These are phyloP conservation scores for Coregonus sp. DNA, from an alignment of 2,797 vertebrate genomes.

Conservation along the genomic window DNA sequence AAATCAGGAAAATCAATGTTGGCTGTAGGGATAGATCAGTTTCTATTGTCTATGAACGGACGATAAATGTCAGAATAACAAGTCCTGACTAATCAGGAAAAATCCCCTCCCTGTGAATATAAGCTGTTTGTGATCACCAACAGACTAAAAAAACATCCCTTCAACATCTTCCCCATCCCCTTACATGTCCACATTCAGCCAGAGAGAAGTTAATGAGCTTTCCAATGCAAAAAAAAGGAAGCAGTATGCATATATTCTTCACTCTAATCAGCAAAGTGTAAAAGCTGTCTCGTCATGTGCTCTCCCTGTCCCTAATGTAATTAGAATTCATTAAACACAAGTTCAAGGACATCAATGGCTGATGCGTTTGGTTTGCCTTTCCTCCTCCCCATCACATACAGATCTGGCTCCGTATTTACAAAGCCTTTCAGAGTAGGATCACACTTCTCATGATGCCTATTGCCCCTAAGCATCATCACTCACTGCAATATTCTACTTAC, in stretches of 20 bases:
- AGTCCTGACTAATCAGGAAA: neutral
- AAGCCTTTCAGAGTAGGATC: neutral
- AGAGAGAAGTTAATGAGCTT: conserved; percentile 62
- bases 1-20: neutral
- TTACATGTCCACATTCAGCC: conserved; percentile 10
- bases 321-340: conserved; percentile 73
- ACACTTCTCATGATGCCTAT: no score
- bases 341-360: conserved; percentile 65
- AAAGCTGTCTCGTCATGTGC: conserved; percentile 58
- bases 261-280: conserved; percentile 69
- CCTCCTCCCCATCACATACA: conserved; percentile 19
- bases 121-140: conserved; percentile 37
- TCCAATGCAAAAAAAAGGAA: conserved; percentile 42
- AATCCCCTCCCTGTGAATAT: conserved; percentile 7
- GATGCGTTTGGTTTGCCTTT: neutral
- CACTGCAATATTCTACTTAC: no score
- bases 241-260: conserved; percentile 55
- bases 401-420: conserved; percentile 11
- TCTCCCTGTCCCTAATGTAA: conserved; percentile 62
- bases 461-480: no score
- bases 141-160: conserved; percentile 43
- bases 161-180: conserved; percentile 29
- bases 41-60: neutral
- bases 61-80: neutral
- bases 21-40: neutral